Conservation (phyloP, 2,888 invertebrate species). For the Polydrusus pterygomalis region DNA sequence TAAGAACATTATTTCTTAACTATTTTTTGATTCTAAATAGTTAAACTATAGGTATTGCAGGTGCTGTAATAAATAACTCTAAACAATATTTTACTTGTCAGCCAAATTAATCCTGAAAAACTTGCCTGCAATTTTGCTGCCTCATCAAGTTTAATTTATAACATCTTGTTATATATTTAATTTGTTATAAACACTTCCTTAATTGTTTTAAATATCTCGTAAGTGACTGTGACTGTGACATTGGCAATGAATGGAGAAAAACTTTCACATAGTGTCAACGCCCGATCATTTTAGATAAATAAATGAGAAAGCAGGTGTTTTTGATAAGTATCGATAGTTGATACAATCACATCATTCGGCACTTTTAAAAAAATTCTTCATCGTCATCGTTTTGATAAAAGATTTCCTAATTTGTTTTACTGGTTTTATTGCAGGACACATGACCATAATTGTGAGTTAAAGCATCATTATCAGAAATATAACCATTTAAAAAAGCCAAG, state of each 20-base stretch:
- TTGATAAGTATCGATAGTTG: neutral
- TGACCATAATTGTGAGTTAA: too few species aligned
- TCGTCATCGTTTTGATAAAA: too few species aligned
- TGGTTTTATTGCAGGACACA: too few species aligned
- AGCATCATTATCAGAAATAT: too few species aligned
- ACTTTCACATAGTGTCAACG: constrained; percentile 32
- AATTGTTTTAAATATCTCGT: constrained; percentile 12
- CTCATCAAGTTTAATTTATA: constrained; percentile 11
- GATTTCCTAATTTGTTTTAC: too few species aligned
- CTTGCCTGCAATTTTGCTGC: neutral
- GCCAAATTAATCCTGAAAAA: neutral
- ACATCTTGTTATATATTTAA: neutral
- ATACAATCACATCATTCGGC: neutral
- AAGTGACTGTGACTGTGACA: constrained; percentile 29
- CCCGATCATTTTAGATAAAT: constrained; percentile 8
- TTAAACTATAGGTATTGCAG: neutral
- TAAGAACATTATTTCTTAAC: too few species aligned
- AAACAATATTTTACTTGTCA: constrained; percentile 10
- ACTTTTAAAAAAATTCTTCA: neutral
- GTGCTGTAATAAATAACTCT: neutral
- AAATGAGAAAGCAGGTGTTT: constrained; percentile 15
- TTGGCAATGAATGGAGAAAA: constrained; percentile 34
- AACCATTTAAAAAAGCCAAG: too few species aligned
- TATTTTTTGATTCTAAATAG: too few species aligned
- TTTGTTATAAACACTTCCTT: constrained; percentile 11